phyloP scores from a whole-genome alignment of 2,113 vertebrate species.

The Peucedramus taeniatus region DNA sequence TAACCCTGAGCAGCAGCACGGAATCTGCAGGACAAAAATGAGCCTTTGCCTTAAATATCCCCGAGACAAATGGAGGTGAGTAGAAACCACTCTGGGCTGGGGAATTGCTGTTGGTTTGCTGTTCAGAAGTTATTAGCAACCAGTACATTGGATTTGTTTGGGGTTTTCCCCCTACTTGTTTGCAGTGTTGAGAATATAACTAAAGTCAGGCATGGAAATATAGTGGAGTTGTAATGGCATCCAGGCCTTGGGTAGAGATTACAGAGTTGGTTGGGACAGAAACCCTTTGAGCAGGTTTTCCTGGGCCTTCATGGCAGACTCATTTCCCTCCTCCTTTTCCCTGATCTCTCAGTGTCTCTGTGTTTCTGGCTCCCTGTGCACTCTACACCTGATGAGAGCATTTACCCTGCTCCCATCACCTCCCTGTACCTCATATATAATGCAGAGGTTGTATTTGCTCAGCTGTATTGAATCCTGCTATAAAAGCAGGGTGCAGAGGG shows the following conservation, averaged over 20 bases:
- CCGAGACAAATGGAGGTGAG: constrained; percentile 62
- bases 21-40: constrained; percentile 27
- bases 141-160: not conserved
- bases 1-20: not conserved
- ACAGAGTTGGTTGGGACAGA: not conserved
- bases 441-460: constrained; percentile 40
- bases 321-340: not conserved
- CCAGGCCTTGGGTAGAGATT: not conserved
- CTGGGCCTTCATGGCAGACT: not conserved
- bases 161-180: rapidly evolving
- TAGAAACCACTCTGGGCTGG: not conserved
- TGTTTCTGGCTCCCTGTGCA: not conserved
- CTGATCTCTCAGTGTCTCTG: not conserved
- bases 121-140: not conserved
- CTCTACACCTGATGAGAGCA: not conserved
- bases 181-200: not conserved
- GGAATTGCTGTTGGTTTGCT: not conserved
- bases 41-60: constrained; percentile 50
- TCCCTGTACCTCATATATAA: not conserved
- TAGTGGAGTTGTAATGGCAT: not conserved
- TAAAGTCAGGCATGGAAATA: not conserved
- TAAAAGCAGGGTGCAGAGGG: constrained; percentile 36
- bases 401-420: not conserved
- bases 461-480: constrained; percentile 19
- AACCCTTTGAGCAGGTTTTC: not conserved